Evolutionary conservation across 1,140 invertebrate genomes (phyloP).

Genomic region (Drosophila persimilis): DNA sequence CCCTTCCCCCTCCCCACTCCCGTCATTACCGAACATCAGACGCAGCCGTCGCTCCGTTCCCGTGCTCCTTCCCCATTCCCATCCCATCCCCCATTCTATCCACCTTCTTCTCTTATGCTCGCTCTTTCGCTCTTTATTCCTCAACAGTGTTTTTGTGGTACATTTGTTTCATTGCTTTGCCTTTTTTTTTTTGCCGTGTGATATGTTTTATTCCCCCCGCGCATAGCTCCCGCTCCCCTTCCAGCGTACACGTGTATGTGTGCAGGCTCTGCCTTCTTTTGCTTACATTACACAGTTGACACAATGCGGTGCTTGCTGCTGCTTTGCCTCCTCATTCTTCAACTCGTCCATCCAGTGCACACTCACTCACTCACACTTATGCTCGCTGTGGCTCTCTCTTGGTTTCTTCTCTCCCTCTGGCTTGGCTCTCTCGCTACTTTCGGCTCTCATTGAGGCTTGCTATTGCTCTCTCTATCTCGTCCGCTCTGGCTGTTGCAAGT

Average conservation of each 20-base stretch:
- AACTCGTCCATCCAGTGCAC: constrained; percentile 79
- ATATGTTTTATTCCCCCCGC: constrained; percentile 33
- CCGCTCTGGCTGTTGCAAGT: constrained; percentile 57
- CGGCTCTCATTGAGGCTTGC: constrained; percentile 25
- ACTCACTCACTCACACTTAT: constrained; percentile 49
- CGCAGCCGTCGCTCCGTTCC: constrained; percentile 25
- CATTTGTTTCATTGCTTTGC: constrained; percentile 78
- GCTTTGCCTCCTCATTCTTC: constrained; percentile 56
- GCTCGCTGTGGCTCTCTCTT: constrained; percentile 39
- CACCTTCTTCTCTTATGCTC: constrained; percentile 2
- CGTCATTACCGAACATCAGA: constrained; percentile 44
- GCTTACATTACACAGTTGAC: constrained; percentile 78
- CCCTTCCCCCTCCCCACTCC: constrained; percentile 2
- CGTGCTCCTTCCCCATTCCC: constrained; percentile 4
- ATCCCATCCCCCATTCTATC: constrained; percentile 6
- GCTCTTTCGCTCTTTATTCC: constrained; percentile 38
- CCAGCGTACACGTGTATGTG: constrained; percentile 33
- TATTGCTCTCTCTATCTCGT: constrained; percentile 17
- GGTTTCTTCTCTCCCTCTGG: constrained; percentile 45
- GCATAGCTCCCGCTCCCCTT: background rate
- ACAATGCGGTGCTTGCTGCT: constrained; percentile 59
- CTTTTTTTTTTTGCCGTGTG: constrained; percentile 74
- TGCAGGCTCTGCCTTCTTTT: constrained; percentile 69
- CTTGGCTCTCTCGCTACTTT: constrained; percentile 42
- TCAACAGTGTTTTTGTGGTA: constrained; percentile 79